Evolutionary conservation across 1,140 invertebrate species (phyloP), one percentile per base, ranked within the genome.

Genomic region (Calosoma granatense): DNA sequence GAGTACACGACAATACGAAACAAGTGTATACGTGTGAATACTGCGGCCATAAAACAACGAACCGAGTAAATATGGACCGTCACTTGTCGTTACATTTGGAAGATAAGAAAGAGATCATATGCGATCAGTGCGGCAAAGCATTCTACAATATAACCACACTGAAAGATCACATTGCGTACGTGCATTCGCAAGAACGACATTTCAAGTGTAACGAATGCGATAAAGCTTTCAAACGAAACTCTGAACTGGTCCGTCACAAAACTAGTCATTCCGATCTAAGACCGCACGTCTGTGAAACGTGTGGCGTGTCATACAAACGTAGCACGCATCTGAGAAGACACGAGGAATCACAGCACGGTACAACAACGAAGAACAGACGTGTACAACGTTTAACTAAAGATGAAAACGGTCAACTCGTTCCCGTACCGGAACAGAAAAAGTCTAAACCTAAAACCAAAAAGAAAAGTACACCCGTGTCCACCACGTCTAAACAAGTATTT

Each of bases 111-210:
- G 51, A 56, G 14, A 59, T 68, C 20, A 66, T 70, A 0, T 72
- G 70, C 30, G 71, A 73, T 47, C 65, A 71, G 52, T 73, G 72
- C 47, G 70, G 70, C 20, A 72, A 70, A 56, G 61, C 68, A 2
- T 73, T 71, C 52, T 69, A 71, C 19, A 66, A 52, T 55, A 56
- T 61, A 12, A 55, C 41, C 20, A 59, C 20, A 43, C 26, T 61
- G 22, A 63, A 56, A 47, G 57, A 59, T 57, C 62, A 59, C 56
- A 61, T 57, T 51, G 23, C 55, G 11, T 62, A 60, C 20, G 56
- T 54, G 2, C 61, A 62, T 52, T 41, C 51, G 22, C 55, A 61
- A 51, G 51, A 53, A 12, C 56, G 54, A 39, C 53, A 58, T 19
- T 62, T 60, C 22, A 54, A 51, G n/a, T 62, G 61, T 20, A 30